phyloP scores from a whole-genome alignment of 2,113 vertebrate species.

The Vicugna pacos region DNA sequence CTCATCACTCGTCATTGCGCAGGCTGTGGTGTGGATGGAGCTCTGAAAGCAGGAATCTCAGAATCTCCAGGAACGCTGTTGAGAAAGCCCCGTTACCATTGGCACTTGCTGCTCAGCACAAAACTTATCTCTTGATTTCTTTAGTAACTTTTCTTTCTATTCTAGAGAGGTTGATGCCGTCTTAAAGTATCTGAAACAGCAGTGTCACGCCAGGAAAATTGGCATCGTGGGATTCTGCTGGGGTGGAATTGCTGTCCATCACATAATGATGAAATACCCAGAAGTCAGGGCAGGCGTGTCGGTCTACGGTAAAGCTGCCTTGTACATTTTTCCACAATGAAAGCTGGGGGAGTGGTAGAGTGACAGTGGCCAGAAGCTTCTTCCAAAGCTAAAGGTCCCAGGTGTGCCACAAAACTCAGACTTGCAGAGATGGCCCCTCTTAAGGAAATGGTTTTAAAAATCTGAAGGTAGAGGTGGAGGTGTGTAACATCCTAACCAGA shows the following conservation, averaged over 20 bases:
- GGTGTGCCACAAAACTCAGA: not conserved
- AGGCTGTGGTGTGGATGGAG: not conserved
- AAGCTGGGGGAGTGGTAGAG: not conserved
- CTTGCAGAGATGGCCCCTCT: not conserved
- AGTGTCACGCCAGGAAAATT: constrained; percentile 84
- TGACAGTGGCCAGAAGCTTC: accelerated
- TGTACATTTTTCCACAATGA: not conserved
- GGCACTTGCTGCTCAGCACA: not conserved
- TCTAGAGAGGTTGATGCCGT: constrained; percentile 88
- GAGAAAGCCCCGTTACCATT: accelerated
- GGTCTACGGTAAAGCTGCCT: constrained; percentile 84
- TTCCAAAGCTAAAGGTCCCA: not conserved
- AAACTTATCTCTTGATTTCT: not conserved
- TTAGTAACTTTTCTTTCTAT: constrained; percentile 11
- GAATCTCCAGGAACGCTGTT: not conserved
- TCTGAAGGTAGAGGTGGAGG: not conserved
- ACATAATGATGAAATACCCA: constrained; percentile 86
- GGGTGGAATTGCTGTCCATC: constrained; percentile 87
- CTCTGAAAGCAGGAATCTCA: not conserved
- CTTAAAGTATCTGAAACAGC: constrained; percentile 88
- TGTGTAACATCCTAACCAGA: not conserved
- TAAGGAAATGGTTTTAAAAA: not conserved
- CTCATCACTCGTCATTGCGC: not conserved
- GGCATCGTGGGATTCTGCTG: constrained; percentile 90
- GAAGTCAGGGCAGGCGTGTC: constrained; percentile 90